Percentiles rank a stretch among this genome's conserved stretches.
These are phyloP conservation scores for Zoanthus sociatus DNA, from an alignment of 92 coral and sea anemone genomes.

Conservation along the genomic window DNA sequence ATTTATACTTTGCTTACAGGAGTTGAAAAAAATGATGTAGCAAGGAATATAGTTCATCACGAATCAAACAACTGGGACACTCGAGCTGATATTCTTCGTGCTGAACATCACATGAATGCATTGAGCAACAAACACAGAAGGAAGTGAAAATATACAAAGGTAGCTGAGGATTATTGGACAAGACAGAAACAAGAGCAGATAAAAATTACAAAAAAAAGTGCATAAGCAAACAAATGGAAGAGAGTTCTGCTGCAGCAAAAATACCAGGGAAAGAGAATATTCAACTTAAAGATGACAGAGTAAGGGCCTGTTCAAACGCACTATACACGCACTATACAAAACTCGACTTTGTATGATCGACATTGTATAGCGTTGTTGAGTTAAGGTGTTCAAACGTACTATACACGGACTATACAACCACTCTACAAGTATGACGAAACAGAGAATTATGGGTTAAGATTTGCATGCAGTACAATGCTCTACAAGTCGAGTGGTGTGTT, in stretches of 20 bases:
- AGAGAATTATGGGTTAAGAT: no score
- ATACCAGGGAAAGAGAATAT: no score
- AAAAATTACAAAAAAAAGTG: slow-evolving; percentile 12
- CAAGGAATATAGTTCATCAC: slow-evolving; percentile 50
- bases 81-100: slow-evolving; percentile 45
- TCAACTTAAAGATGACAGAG: no score
- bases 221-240: slow-evolving; percentile 20
- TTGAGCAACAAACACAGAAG: slow-evolving; percentile 43
- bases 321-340: no score
- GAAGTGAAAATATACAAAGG: slow-evolving; percentile 45
- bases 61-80: slow-evolving; percentile 65
- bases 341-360: no score
- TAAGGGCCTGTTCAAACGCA: no score
- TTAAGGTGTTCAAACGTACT: no score
- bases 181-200: slow-evolving; percentile 27
- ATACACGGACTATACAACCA: no score
- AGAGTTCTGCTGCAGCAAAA: neutral
- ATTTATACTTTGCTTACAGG: slow-evolving; percentile 2
- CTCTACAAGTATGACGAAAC: no score
- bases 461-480: no score
- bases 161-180: slow-evolving; percentile 42
- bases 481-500: no score
- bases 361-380: no score
- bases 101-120: slow-evolving; percentile 46
- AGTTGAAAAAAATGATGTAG: slow-evolving; percentile 43